phyloP scores from a whole-genome alignment of 2,113 vertebrate species.

The Pipa parva region DNA sequence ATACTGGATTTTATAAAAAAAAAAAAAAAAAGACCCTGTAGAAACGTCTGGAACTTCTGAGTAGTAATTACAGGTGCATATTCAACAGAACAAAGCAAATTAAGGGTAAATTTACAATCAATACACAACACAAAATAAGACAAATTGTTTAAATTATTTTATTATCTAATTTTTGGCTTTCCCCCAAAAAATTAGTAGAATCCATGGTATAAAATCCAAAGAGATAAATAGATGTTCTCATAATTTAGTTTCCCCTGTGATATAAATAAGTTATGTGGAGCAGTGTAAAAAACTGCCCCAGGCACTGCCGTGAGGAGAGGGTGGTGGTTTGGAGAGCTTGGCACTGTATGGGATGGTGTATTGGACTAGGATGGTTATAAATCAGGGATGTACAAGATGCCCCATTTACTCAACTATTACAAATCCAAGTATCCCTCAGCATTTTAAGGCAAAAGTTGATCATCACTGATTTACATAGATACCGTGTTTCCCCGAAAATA shows the following conservation, averaged over 20 bases:
- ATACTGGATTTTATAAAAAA: too few relatives aligned
- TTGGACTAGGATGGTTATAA: too few relatives aligned
- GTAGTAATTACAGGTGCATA: background rate
- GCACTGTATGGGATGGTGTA: background rate
- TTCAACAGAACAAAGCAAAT: background rate
- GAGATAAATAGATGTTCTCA: conserved; percentile 21
- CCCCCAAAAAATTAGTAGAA: conserved; percentile 8
- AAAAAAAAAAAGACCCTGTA: too few relatives aligned
- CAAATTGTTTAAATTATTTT: background rate
- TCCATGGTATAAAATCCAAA: conserved; percentile 24
- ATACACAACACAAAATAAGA: too few relatives aligned
- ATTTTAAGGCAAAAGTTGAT: too few relatives aligned
- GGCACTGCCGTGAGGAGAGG: conserved; percentile 14
- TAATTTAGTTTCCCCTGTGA: background rate
- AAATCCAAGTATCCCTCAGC: too few relatives aligned
- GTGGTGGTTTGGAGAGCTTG: background rate
- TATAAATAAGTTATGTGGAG: background rate
- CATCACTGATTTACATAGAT: too few relatives aligned
- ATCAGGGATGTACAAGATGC: too few relatives aligned
- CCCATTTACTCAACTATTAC: too few relatives aligned
- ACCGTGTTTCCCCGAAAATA: too few relatives aligned
- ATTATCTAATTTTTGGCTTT: background rate
- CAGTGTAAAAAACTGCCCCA: background rate
- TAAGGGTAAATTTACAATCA: background rate
- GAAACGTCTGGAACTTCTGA: too few relatives aligned